phyloP scores from a whole-genome alignment of 2,888 invertebrate genomes.

The Hemithea aestivaria region DNA sequence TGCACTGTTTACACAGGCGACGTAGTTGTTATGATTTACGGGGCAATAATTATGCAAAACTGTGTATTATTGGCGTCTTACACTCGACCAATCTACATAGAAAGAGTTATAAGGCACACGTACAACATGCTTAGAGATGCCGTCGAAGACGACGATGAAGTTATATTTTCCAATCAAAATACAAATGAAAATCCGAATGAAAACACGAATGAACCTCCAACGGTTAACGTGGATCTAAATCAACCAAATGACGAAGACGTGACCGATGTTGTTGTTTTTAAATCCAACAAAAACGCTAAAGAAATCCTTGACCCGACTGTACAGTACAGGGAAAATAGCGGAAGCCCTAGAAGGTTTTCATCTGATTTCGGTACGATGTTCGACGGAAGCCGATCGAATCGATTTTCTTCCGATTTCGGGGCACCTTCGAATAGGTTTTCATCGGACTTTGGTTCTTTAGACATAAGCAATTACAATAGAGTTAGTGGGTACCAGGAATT shows the following conservation, averaged over 20 bases:
- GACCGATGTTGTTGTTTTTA: conserved; percentile 64
- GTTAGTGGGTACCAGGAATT: conserved; percentile 61
- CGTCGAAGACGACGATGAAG: conserved; percentile 77
- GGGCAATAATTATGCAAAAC: conserved; percentile 79
- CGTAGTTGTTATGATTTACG: conserved; percentile 76
- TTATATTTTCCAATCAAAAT: conserved; percentile 73
- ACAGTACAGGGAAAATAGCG: conserved; percentile 47
- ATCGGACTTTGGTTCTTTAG: conserved; percentile 56
- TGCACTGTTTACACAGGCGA: conserved; percentile 61
- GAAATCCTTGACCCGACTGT: conserved; percentile 62
- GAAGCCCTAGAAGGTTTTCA: conserved; percentile 45
- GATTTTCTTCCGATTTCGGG: conserved; percentile 41
- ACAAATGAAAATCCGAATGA: conserved; percentile 17
- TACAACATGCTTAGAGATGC: conserved; percentile 69
- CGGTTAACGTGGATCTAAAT: conserved; percentile 24
- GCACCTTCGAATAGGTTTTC: conserved; percentile 46
- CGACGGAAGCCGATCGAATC: conserved; percentile 28
- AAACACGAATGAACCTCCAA: conserved; percentile 17
- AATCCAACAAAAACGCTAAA: conserved; percentile 56
- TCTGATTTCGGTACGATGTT: conserved; percentile 43
- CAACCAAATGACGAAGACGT: conserved; percentile 55
- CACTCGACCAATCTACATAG: conserved; percentile 76
- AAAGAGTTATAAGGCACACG: conserved; percentile 62
- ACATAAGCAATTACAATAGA: conserved; percentile 46
- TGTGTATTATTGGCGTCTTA: conserved; percentile 73